Conservation (phyloP, 2,888 invertebrate genomes). For the Sylvicola cinctus region DNA sequence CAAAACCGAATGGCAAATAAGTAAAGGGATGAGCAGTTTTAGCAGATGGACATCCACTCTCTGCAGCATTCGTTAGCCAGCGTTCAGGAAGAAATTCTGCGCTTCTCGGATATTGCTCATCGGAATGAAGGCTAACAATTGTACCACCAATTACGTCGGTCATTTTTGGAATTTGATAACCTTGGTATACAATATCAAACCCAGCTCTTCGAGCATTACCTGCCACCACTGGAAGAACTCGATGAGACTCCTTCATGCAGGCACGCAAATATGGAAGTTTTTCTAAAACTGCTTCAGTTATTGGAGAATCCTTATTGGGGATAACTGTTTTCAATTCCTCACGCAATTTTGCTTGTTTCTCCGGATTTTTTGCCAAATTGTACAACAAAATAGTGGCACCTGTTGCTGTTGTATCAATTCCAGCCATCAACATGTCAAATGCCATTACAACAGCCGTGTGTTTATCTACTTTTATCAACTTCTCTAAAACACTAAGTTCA, state of each 20-base stretch:
- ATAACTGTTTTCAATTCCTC: constrained; percentile 20
- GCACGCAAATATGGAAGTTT: constrained; percentile 33
- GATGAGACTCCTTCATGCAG: constrained; percentile 38
- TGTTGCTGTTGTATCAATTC: constrained; percentile 21
- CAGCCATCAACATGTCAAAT: constrained; percentile 12
- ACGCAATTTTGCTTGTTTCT: constrained; percentile 30
- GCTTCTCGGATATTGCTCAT: constrained; percentile 34
- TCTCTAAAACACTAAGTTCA: constrained; percentile 29
- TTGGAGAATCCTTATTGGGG: constrained; percentile 12
- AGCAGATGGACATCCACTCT: constrained; percentile 7
- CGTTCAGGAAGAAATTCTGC: constrained; percentile 40
- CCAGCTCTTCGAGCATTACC: constrained; percentile 24
- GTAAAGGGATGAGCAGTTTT: constrained; percentile 13
- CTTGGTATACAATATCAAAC: constrained; percentile 25
- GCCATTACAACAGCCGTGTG: constrained; percentile 12
- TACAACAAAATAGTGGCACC: constrained; percentile 27
- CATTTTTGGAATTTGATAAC: constrained; percentile 27
- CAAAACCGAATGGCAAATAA: constrained; percentile 18
- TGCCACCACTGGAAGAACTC: constrained; percentile 25
- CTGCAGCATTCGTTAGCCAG: constrained; percentile 25
- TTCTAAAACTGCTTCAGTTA: constrained; percentile 5
- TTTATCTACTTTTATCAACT: constrained; percentile 23
- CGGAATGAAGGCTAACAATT: constrained; percentile 8
- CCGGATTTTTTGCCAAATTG: constrained; percentile 30
- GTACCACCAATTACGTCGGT: constrained; percentile 12